These are phyloP conservation scores for Falcunculus frontatus DNA, from an alignment of 2,113 vertebrate species.

Conservation along the genomic window DNA sequence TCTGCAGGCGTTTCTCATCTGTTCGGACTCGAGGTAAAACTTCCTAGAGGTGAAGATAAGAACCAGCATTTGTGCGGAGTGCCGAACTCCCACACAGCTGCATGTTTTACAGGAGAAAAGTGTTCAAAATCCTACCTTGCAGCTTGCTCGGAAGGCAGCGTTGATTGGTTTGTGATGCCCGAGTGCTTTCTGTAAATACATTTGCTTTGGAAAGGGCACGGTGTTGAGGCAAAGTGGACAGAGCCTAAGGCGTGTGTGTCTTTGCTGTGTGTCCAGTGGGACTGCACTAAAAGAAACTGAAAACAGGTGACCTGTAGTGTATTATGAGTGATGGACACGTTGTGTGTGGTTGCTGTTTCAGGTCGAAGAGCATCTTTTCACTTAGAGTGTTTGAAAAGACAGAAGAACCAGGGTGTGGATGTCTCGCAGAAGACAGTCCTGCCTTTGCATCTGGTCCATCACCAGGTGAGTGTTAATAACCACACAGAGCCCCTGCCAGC, in stretches of 20 bases:
- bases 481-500: neutral
- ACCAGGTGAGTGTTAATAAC: conserved; percentile 79
- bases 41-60: too few species aligned
- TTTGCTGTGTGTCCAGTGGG: neutral
- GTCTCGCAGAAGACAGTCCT: conserved; percentile 91
- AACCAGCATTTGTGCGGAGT: too few species aligned
- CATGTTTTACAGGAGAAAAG: neutral
- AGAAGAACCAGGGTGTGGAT: conserved; percentile 80
- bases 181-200: neutral
- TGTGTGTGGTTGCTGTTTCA: conserved; percentile 52
- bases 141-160: neutral
- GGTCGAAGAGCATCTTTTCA: conserved; percentile 95
- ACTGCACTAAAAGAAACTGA: neutral
- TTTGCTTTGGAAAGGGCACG: neutral
- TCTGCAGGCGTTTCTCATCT: too few species aligned
- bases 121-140: neutral
- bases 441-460: conserved; percentile 91
- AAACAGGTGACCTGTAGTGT: neutral
- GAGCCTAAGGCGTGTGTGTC: neutral
- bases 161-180: neutral
- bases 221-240: neutral
- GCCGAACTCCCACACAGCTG: too few species aligned
- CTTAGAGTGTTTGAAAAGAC: conserved; percentile 92
- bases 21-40: too few species aligned
- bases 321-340: neutral